Conservation (phyloP, 1,140 invertebrate genomes). For the Philotrypesis tridentata region DNA sequence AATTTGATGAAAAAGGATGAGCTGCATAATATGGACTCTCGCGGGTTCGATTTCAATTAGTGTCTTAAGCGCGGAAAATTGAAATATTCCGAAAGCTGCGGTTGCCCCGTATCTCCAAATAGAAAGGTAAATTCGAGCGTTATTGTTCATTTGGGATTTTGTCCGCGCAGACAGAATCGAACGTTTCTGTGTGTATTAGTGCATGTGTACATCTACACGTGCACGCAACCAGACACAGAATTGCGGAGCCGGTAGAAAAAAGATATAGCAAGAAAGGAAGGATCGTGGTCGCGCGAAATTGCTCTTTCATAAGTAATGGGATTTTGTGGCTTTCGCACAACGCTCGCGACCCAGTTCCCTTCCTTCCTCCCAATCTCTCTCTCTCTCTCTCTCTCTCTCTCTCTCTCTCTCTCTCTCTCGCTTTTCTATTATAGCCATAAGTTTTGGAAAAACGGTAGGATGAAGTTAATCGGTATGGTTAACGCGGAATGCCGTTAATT, state of each 20-base stretch:
- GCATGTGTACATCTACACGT: too few species aligned
- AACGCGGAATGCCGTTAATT: too few species aligned
- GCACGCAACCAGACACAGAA: too few species aligned
- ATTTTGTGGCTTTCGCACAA: neutral
- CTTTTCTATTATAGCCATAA: neutral
- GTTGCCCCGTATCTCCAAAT: constrained; percentile 28
- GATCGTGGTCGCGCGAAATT: neutral
- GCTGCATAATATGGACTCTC: neutral
- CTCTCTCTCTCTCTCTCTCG: too few species aligned
- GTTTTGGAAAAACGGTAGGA: neutral
- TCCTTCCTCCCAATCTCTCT: too few species aligned
- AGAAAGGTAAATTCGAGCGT: constrained; percentile 23
- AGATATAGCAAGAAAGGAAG: neutral
- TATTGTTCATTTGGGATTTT: constrained; percentile 37
- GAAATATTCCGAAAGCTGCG: constrained; percentile 32
- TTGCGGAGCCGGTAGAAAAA: neutral
- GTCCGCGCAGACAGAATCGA: neutral
- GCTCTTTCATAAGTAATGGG: constrained; percentile 3
- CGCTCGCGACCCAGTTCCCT: neutral
- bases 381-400: neutral
- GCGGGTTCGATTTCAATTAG: constrained; percentile 30
- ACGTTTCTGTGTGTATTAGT: too few species aligned
- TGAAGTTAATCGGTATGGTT: too few species aligned
- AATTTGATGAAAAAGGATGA: constrained; percentile 1
- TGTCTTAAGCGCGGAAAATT: constrained; percentile 24